Conservation (phyloP, 1,140 invertebrate species). For the Drosophila sp. region DNA sequence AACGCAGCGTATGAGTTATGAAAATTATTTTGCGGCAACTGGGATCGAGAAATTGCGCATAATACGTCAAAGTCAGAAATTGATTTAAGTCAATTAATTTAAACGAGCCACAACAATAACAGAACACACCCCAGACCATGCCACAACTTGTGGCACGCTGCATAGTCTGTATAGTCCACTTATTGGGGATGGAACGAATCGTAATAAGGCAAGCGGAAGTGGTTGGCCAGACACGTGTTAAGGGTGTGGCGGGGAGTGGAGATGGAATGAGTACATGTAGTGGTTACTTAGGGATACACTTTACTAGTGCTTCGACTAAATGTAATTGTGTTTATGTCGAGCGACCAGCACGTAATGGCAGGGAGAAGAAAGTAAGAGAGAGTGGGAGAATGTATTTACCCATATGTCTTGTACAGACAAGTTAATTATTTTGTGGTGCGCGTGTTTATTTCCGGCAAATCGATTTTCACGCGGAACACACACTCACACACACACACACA, state of each 20-base stretch:
- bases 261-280: neutral
- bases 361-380: slow-evolving; percentile 4
- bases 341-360: too few relatives aligned
- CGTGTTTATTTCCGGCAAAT: slow-evolving; percentile 76
- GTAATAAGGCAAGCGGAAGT: slow-evolving; percentile 78
- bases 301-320: neutral
- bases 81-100: slow-evolving; percentile 83
- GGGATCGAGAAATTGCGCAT: slow-evolving; percentile 58
- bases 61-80: slow-evolving; percentile 82
- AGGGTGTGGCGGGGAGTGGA: neutral
- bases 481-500: slow-evolving; percentile 23
- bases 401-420: slow-evolving; percentile 80
- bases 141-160: slow-evolving; percentile 9
- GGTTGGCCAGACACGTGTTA: slow-evolving; percentile 62
- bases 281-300: slow-evolving; percentile 58
- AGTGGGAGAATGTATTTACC: slow-evolving; percentile 61
- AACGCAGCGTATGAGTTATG: slow-evolving; percentile 68
- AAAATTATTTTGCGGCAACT: slow-evolving; percentile 71
- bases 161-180: slow-evolving; percentile 50
- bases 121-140: slow-evolving; percentile 10
- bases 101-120: slow-evolving; percentile 64
- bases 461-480: slow-evolving; percentile 69
- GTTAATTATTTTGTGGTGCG: slow-evolving; percentile 75
- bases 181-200: slow-evolving; percentile 41
- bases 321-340: slow-evolving; percentile 74